These are phyloP conservation scores for Drosophila pectinifera DNA, from an alignment of 1,140 invertebrate genomes.

Conservation along the genomic window DNA sequence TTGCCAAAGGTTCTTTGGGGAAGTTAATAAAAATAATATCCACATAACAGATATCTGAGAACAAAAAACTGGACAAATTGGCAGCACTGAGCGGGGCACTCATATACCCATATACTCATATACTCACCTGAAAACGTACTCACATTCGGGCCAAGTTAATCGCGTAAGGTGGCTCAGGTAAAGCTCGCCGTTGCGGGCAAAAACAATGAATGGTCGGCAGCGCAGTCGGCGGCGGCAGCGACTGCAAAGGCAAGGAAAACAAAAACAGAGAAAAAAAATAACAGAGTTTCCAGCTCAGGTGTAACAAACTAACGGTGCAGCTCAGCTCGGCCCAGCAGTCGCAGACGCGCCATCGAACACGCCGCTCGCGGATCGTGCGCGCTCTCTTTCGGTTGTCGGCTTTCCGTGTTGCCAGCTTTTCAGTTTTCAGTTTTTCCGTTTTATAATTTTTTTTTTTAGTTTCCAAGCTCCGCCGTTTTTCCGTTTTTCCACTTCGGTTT, in stretches of 20 bases:
- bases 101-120: neutral
- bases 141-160: conserved; percentile 37
- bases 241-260: conserved; percentile 2
- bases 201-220: conserved; percentile 42
- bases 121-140: conserved; percentile 21
- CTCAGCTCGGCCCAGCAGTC: conserved; percentile 64
- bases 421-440: conserved; percentile 10
- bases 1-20: no score
- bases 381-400: conserved; percentile 12
- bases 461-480: conserved; percentile 5
- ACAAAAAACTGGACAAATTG: neutral
- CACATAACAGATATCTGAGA: neutral
- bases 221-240: conserved; percentile 5
- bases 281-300: conserved; percentile 61
- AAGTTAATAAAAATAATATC: neutral
- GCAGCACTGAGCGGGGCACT: conserved; percentile 4
- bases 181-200: conserved; percentile 43
- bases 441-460: neutral
- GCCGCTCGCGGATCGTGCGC: conserved; percentile 53
- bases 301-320: conserved; percentile 82
- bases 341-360: conserved; percentile 73
- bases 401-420: conserved; percentile 11
- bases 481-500: conserved; percentile 12
- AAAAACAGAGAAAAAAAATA: neutral
- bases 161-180: conserved; percentile 44